phyloP scores from a whole-genome alignment of 1,140 invertebrate species.

The Charaxes varanes region DNA sequence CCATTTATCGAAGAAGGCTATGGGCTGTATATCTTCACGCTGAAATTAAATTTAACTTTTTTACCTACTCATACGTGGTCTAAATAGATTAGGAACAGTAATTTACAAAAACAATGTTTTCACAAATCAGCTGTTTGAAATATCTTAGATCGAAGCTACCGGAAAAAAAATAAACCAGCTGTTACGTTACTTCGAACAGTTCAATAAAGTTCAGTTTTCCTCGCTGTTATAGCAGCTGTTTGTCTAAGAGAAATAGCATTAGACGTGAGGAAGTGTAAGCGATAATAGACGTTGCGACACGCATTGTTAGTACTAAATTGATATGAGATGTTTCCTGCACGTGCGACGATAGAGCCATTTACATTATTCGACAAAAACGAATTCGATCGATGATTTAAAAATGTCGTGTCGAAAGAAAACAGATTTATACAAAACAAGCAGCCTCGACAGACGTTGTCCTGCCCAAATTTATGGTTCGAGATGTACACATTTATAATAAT shows the following conservation, averaged over 20 bases:
- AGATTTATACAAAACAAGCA: slow-evolving; percentile 2
- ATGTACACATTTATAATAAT: no score
- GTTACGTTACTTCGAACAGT: neutral
- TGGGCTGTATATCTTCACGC: no score
- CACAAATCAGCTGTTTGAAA: no score
- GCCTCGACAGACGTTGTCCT: no score
- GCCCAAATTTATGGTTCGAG: no score
- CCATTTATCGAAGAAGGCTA: no score
- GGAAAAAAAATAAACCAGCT: no score
- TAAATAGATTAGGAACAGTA: no score
- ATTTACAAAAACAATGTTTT: no score
- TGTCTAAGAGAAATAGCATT: neutral
- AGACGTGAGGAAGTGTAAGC: neutral
- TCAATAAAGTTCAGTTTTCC: slow-evolving; percentile 1
- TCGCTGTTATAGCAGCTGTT: neutral
- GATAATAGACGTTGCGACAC: neutral
- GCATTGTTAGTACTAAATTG: neutral
- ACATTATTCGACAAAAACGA: neutral
- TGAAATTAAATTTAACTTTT: no score
- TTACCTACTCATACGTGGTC: no score
- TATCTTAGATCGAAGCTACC: no score
- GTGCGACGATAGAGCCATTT: neutral
- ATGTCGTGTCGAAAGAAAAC: neutral
- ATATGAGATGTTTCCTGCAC: neutral
- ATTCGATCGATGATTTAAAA: neutral